A percentile compares a stretch with the other conserved stretches of the same genome.
Evolutionary conservation across 2,797 vertebrate species (phyloP).

Genomic region (Hoplostethus mediterraneus): DNA sequence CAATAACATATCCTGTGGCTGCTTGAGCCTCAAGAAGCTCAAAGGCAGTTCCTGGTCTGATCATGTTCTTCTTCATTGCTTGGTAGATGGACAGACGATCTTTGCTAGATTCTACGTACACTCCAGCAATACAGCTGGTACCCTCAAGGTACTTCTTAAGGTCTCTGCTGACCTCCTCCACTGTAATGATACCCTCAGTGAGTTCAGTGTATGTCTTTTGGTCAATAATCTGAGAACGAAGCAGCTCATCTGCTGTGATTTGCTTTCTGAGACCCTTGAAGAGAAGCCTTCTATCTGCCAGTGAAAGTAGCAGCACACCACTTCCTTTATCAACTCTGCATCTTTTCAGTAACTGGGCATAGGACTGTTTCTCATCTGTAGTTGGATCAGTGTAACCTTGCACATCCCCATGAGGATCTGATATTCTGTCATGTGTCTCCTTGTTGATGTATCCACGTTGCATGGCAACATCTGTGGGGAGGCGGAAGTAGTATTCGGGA

Average conservation of each 20-base stretch:
- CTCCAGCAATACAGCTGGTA: conserved; percentile 95
- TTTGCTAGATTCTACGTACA: conserved; percentile 94
- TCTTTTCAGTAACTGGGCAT: conserved; percentile 89
- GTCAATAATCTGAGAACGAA: conserved; percentile 91
- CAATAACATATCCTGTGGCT: conserved; percentile 95
- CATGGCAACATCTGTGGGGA: conserved; percentile 91
- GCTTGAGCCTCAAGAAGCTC: conserved; percentile 98
- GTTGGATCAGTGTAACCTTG: conserved; percentile 90
- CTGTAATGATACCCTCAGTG: conserved; percentile 87
- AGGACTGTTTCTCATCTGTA: conserved; percentile 91
- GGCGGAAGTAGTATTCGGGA: conserved; percentile 92
- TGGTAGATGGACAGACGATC: conserved; percentile 96
- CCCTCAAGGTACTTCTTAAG: conserved; percentile 95
- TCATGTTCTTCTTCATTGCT: conserved; percentile 99
- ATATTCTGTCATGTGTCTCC: conserved; percentile 90
- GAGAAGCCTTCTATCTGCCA: conserved; percentile 89
- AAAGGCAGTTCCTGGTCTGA: conserved; percentile 96
- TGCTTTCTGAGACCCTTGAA: conserved; percentile 96
- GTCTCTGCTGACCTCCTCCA: conserved; percentile 92
- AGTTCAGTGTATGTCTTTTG: conserved; percentile 91
- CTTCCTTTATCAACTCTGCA: conserved; percentile 88
- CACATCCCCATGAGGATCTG: conserved; percentile 85
- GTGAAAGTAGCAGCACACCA: conserved; percentile 87
- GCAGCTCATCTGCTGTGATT: conserved; percentile 94
- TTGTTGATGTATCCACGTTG: conserved; percentile 94